Evolutionary conservation across 2,888 invertebrate species (phyloP).

Genomic region (Drosophila borealis): DNA sequence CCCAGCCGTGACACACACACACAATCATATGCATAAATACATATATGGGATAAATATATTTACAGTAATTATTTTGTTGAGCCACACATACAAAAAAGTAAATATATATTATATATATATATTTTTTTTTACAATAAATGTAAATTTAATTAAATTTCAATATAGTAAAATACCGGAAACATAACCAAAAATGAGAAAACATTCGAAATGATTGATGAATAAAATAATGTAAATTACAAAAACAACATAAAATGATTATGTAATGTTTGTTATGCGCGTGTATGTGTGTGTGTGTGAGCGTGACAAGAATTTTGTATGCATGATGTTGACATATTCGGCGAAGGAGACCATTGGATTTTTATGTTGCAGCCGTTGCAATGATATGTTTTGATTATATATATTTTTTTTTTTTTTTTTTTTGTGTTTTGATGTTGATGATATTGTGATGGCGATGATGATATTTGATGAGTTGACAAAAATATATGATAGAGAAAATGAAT

Average conservation of each 20-base stretch:
- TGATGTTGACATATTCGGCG: slow-evolving; percentile 55
- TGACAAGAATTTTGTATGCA: slow-evolving; percentile 64
- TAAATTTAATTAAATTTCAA: slow-evolving; percentile 71
- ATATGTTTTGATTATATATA: slow-evolving; percentile 12
- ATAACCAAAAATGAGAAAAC: slow-evolving; percentile 56
- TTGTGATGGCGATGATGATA: slow-evolving; percentile 31
- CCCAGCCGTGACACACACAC: slow-evolving; percentile 66
- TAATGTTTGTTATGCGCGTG: slow-evolving; percentile 46
- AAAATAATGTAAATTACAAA: slow-evolving; percentile 55
- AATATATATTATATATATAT: background rate
- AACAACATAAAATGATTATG: slow-evolving; percentile 59
- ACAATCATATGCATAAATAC: slow-evolving; percentile 27
- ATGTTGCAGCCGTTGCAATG: slow-evolving; percentile 46
- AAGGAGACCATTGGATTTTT: slow-evolving; percentile 46
- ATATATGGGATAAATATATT: slow-evolving; percentile 55
- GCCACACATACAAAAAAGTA: slow-evolving; percentile 39
- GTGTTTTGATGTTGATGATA: slow-evolving; percentile 39
- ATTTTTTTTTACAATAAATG: slow-evolving; percentile 49
- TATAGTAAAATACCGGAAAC: slow-evolving; percentile 70
- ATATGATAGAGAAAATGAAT: slow-evolving; percentile 46
- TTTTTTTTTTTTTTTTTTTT: slow-evolving; percentile 18
- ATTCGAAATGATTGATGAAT: slow-evolving; percentile 69
- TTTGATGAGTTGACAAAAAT: slow-evolving; percentile 40
- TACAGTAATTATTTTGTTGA: slow-evolving; percentile 63
- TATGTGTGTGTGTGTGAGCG: slow-evolving; percentile 44